A percentile compares a stretch with the other conserved stretches of the same genome.
These are phyloP conservation scores for Oxygymnocypris stewartii DNA, from an alignment of 2,113 vertebrate species.

Conservation along the genomic window DNA sequence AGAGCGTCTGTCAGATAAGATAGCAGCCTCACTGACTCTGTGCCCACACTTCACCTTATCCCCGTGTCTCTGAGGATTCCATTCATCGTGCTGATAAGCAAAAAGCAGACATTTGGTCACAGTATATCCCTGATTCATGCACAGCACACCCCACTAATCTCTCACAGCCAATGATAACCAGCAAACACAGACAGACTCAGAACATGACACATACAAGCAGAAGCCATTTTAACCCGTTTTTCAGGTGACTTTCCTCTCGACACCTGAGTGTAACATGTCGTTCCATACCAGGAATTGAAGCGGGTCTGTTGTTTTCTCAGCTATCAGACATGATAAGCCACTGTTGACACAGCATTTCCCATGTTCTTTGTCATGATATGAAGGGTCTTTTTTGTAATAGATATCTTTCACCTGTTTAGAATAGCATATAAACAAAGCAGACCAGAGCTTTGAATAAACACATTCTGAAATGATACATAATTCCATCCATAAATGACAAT, in stretches of 20 bases:
- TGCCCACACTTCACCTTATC: slow-evolving; percentile 4
- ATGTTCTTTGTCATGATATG: slow-evolving; percentile 18
- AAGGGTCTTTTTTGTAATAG: not conserved
- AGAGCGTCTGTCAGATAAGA: slow-evolving; percentile 30
- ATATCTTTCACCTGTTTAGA: not conserved
- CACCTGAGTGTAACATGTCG: slow-evolving; percentile 22
- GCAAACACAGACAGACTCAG: not conserved
- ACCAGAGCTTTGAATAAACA: not conserved
- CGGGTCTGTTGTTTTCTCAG: slow-evolving; percentile 39
- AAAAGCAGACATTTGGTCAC: slow-evolving; percentile 37
- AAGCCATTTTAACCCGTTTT: not conserved
- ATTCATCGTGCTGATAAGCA: slow-evolving; percentile 30
- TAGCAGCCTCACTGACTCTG: not conserved
- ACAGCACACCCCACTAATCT: slow-evolving; percentile 12
- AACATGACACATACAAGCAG: not conserved
- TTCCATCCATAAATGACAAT: not conserved
- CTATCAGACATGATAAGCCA: slow-evolving; percentile 44
- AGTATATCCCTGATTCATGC: not conserved
- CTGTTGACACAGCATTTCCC: slow-evolving; percentile 46
- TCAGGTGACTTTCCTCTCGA: not conserved
- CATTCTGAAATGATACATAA: not conserved
- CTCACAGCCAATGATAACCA: slow-evolving; percentile 24
- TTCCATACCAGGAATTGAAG: slow-evolving; percentile 43
- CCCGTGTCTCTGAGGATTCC: slow-evolving; percentile 14
- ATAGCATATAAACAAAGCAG: not conserved